These are phyloP conservation scores for Perithous albicinctus DNA, from an alignment of 2,888 invertebrate genomes.

Conservation along the genomic window DNA sequence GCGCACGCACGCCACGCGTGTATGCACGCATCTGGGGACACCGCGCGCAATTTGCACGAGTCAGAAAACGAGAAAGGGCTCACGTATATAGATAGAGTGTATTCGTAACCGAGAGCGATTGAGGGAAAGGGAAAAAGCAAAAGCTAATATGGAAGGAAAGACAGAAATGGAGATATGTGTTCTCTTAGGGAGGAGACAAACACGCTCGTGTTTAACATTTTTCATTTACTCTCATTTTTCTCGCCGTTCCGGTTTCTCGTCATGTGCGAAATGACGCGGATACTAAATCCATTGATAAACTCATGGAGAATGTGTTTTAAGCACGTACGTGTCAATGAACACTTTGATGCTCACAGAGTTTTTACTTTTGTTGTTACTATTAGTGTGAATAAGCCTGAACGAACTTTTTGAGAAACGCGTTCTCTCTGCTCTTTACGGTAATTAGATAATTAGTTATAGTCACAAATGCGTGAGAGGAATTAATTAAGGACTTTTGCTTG, in stretches of 20 bases:
- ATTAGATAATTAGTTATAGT: constrained; percentile 16
- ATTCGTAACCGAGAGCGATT: neutral
- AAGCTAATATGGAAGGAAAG: neutral
- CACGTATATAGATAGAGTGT: neutral
- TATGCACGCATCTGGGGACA: constrained; percentile 43
- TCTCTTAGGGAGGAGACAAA: too few relatives aligned
- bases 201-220: neutral
- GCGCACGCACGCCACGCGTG: constrained; percentile 58
- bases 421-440: constrained; percentile 36
- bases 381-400: constrained; percentile 3
- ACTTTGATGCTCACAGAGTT: neutral
- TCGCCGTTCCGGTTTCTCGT: neutral
- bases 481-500: too few relatives aligned
- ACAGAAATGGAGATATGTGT: neutral
- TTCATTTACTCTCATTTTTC: constrained; percentile 12
- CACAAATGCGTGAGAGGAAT: constrained; percentile 33
- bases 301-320: neutral
- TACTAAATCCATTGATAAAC: neutral
- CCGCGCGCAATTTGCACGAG: constrained; percentile 35
- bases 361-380: neutral
- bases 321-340: neutral
- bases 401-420: constrained; percentile 2
- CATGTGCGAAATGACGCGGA: constrained; percentile 13
- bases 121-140: neutral
- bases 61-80: constrained; percentile 1